Evolutionary conservation across 2,113 vertebrate species (phyloP).

Genomic region (Physeter macrocephalus): DNA sequence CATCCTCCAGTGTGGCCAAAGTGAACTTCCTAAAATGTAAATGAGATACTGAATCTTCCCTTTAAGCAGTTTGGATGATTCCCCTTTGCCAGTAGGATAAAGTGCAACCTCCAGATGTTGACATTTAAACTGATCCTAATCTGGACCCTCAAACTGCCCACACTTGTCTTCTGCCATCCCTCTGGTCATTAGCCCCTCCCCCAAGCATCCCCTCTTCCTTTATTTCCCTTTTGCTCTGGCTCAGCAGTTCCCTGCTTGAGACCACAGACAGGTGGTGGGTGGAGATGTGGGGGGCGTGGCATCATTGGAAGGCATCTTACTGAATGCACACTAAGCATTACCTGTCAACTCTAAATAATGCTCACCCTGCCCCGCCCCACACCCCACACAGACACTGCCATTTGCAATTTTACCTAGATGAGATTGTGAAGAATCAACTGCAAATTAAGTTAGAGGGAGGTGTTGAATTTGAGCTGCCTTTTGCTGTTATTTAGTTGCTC

Average conservation of each 20-base stretch:
- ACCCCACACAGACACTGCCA: accelerated
- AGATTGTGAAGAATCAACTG: not conserved
- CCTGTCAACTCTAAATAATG: not conserved
- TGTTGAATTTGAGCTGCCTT: not conserved
- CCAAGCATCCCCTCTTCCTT: not conserved
- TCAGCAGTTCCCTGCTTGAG: not conserved
- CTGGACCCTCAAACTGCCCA: not conserved
- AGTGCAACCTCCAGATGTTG: not conserved
- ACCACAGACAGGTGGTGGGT: not conserved
- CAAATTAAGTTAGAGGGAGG: not conserved
- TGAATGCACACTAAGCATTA: not conserved
- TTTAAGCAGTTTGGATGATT: not conserved
- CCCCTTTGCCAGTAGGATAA: not conserved
- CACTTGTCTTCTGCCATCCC: not conserved
- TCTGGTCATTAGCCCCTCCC: not conserved
- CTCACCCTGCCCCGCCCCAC: too few relatives aligned
- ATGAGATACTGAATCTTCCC: not conserved
- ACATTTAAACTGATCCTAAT: not conserved
- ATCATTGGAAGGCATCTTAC: not conserved
- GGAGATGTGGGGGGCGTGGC: accelerated
- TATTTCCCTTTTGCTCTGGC: not conserved
- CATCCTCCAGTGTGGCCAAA: not conserved
- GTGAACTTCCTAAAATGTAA: not conserved
- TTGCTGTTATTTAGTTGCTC: not conserved
- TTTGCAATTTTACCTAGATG: not conserved